These are phyloP conservation scores for Tolypeutes matacus DNA, from an alignment of 2,797 vertebrate species.

Conservation along the genomic window DNA sequence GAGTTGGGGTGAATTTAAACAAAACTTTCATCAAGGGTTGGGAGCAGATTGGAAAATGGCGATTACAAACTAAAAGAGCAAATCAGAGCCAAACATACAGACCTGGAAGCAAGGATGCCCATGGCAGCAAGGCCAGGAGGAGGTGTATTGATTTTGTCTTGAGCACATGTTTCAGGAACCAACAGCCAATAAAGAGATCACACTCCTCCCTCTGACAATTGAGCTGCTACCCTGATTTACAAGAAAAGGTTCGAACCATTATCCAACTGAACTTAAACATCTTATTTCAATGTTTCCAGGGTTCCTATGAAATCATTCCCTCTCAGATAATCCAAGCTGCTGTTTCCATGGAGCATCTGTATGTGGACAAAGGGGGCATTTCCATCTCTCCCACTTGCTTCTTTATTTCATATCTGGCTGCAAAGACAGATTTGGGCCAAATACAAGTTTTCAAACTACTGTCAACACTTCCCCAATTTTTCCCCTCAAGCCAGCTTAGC, in stretches of 20 bases:
- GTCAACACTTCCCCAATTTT: neutral
- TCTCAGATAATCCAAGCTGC: fast-evolving
- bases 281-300: neutral
- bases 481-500: neutral
- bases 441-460: neutral
- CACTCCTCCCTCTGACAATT: neutral
- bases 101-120: neutral
- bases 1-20: neutral
- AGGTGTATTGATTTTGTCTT: neutral
- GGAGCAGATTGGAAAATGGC: neutral
- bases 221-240: neutral
- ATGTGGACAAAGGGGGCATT: fast-evolving
- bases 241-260: neutral
- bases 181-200: neutral
- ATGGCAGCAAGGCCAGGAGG: neutral
- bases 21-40: too few relatives aligned
- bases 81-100: neutral
- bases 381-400: fast-evolving
- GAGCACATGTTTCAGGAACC: neutral
- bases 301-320: neutral
- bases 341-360: fast-evolving
- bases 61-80: neutral
- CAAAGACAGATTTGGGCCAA: neutral
- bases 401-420: too few relatives aligned
- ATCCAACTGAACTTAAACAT: neutral